A percentile compares a stretch with the other conserved stretches of the same genome.
Evolutionary conservation across 2,888 invertebrate genomes (phyloP).

Genomic region (Phengaris alcon): DNA sequence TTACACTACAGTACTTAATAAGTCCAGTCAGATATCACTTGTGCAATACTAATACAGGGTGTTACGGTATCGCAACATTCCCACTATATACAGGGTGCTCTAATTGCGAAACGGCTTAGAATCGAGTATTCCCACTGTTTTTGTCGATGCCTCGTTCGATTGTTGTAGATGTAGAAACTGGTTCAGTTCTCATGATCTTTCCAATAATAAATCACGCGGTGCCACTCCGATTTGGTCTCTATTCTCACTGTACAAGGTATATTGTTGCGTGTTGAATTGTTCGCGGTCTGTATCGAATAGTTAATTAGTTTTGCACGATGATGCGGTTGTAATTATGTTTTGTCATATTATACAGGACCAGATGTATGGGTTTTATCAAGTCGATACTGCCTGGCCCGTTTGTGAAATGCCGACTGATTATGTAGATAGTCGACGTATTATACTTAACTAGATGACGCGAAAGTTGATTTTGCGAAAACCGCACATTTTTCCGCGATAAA

Average conservation of each 20-base stretch:
- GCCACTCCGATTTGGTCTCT: background rate
- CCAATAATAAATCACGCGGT: conserved; percentile 37
- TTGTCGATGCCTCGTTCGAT: conserved; percentile 40
- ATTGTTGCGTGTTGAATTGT: background rate
- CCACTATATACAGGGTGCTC: conserved; percentile 20
- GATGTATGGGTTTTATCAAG: background rate
- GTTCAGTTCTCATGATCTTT: conserved; percentile 42
- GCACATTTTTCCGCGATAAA: too few relatives aligned
- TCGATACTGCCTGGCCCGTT: background rate
- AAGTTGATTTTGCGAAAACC: too few relatives aligned
- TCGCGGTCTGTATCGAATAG: background rate
- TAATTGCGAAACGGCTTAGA: conserved; percentile 11
- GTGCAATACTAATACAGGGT: background rate
- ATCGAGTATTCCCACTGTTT: conserved; percentile 37
- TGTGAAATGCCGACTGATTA: background rate
- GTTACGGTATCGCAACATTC: conserved; percentile 11
- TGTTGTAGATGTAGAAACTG: conserved; percentile 42
- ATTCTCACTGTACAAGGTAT: background rate
- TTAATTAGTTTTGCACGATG: conserved; percentile 13
- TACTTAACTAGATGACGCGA: too few relatives aligned
- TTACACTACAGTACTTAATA: too few relatives aligned
- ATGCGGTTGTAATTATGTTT: conserved; percentile 14
- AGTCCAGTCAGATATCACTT: background rate
- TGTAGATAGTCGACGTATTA: too few relatives aligned
- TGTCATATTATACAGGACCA: conserved; percentile 18